Base-by-base conservation (phyloP, 2,888 invertebrate genomes). In the Dione vanillae region DNA sequence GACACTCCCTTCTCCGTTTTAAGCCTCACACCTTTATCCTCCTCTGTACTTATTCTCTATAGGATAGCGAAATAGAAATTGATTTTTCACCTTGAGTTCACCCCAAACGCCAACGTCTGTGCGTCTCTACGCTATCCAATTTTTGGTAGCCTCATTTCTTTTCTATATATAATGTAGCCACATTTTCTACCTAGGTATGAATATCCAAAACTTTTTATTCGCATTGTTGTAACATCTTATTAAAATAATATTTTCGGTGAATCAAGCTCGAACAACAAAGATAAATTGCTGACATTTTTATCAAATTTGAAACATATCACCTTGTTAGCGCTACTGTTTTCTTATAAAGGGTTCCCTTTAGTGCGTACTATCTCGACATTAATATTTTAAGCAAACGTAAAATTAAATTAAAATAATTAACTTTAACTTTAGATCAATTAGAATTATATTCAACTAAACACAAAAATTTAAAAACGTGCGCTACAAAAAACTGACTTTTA, bases 261-360 rank as follows among this genome's bases (percentile, higher is more conserved):
- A 62, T 27, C 19, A 45, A 35, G 9, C 14, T 27, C 27, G 40
- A 27, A 54, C 37, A 14, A 37, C n/a, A 45, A 52, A 68, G 51
- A 27, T 41, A 41, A 52, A 65, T 43, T 16, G 65, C 0, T 47
- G 54, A 66, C 61, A 47, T 61, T 66, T 66, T 66, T 69, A 69
- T 69, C 72, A 69, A 69, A 66, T n/a, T 66, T 61, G 65, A 66
- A 49, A 72, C 61, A 61, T 72, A 72, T 61, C 27, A 41, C n/a
- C 65, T 66, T 72, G 72, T 66, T 69, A 49, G 49, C 43, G 66
- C 72, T 69, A 66, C 72, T 45, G 72, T 69, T 54, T 20, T 40
- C 27, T 40, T 51, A 51, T 40, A 49, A 64, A 51, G 49, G 49
- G 64, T 40, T 64, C n/a, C 54, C 12, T 40, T 56, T 56, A 40